Evolutionary conservation across 1,140 invertebrate genomes (phyloP), one percentile per base, ranked within the genome.

Genomic region (Cryptotermes secundus): DNA sequence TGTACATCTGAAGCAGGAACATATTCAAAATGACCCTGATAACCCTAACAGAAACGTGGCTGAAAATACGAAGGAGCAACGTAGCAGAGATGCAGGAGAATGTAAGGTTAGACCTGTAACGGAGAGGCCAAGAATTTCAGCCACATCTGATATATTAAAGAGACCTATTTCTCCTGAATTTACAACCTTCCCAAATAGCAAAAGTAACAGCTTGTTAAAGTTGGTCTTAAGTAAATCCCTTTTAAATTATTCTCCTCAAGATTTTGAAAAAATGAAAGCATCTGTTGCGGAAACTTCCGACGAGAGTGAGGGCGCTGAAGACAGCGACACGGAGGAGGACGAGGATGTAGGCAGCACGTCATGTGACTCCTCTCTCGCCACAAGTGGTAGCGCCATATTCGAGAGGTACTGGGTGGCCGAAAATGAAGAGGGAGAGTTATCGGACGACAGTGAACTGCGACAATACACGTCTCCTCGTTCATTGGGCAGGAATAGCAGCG

Each of bases 261-360:
- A 72, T 72, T 72, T 72, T 72, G 59, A 72, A 72, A 72, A 72
- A 72, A 72, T 72, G 26, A 72, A 31, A 72, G 59, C 59, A 72
- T 14, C 59, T 72, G 45, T 19, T 49, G 22, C 45, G 3, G 26
- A 72, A 72, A n/a, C 14, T 26, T n/a, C n/a, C n/a, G 59, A 72
- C 7, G 59, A 31, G 14, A n/a, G 26, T 72, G 59, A 72, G 1
- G n/a, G 31, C 26, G 59, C n/a, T 72, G n/a, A 72, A 72, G 59
- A 72, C 59, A 72, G 59, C 31, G 59, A 72, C 7, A 31, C n/a
- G 4, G 59, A 72, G n/a, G n/a, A 72, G 31, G 59, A 72, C 7
- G 59, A 72, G 0, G 26, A 72, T 14, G 59, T 26, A 72, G 26
- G n/a, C 9, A 72, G n/a, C 59, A 72, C 16, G 26, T 72, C 59